Percentiles rank a stretch among this genome's conserved stretches.
Evolutionary conservation across 2,113 vertebrate species (phyloP).

Genomic region (Psophia crepitans): DNA sequence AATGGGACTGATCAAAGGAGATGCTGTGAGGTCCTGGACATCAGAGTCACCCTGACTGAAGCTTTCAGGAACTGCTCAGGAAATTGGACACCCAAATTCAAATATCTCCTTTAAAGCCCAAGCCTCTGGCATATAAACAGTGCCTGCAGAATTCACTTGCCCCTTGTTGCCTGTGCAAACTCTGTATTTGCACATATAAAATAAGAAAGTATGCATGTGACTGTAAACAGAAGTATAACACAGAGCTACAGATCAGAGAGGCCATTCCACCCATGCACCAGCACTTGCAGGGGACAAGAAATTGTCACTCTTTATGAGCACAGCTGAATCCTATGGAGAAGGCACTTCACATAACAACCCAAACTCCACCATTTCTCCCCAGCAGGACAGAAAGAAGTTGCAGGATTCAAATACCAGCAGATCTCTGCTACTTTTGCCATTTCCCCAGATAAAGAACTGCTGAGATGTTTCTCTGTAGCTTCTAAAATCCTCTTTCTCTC

Average conservation of each 20-base stretch:
- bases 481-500: neutral
- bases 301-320: neutral
- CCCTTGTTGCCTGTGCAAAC: neutral
- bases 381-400: neutral
- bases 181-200: neutral
- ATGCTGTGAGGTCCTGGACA: neutral
- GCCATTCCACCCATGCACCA: neutral
- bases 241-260: neutral
- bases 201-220: neutral
- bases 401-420: neutral
- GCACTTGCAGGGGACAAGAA: neutral
- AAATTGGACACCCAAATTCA: neutral
- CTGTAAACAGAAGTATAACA: neutral
- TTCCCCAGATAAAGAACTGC: neutral
- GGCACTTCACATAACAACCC: neutral
- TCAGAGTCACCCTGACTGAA: neutral
- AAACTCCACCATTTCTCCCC: neutral
- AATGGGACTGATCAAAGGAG: neutral
- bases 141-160: neutral
- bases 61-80: neutral
- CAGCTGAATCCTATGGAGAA: neutral
- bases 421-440: neutral
- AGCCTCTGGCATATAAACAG: neutral
- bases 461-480: neutral
- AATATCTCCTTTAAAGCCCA: neutral